Conservation (phyloP, 2,888 invertebrate species). For the Caenorhabditis imperialis region DNA sequence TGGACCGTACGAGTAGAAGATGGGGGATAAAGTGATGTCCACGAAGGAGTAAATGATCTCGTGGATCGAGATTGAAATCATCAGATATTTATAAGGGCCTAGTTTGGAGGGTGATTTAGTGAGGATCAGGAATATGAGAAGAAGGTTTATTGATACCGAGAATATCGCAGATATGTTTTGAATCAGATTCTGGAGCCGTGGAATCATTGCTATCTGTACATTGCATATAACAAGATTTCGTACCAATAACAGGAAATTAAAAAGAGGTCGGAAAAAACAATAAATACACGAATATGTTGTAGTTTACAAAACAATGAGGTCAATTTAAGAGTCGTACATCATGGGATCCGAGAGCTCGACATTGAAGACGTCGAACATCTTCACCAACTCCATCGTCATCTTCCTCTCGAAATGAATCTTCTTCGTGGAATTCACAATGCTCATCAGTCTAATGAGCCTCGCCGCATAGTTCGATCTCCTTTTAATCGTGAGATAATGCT, state of each 20-base stretch:
- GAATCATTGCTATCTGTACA: no score
- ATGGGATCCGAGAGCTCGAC: conserved; percentile 39
- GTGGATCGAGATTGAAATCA: conserved; percentile 1
- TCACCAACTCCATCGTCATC: conserved; percentile 24
- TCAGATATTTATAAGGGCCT: conserved; percentile 11
- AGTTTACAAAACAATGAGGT: no score
- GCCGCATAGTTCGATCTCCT: conserved; percentile 35
- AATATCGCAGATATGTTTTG: conserved; percentile 4
- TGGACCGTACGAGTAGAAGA: not conserved
- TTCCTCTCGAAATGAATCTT: conserved; percentile 34
- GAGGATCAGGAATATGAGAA: conserved; percentile 5
- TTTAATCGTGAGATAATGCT: conserved; percentile 25
- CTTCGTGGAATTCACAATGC: conserved; percentile 34
- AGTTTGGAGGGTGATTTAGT: conserved; percentile 3
- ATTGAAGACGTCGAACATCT: conserved; percentile 37
- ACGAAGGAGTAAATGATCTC: conserved; percentile 6
- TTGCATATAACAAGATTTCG: no score
- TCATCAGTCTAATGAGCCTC: conserved; percentile 31
- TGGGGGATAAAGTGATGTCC: conserved; percentile 2
- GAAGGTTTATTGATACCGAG: not conserved
- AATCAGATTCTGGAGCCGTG: not conserved
- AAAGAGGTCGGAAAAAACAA: no score
- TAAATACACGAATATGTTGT: no score
- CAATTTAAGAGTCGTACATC: conserved; percentile 6
- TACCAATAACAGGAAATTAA: no score